These are phyloP conservation scores for Tribolium madens DNA, from an alignment of 1,140 invertebrate species.

Conservation along the genomic window DNA sequence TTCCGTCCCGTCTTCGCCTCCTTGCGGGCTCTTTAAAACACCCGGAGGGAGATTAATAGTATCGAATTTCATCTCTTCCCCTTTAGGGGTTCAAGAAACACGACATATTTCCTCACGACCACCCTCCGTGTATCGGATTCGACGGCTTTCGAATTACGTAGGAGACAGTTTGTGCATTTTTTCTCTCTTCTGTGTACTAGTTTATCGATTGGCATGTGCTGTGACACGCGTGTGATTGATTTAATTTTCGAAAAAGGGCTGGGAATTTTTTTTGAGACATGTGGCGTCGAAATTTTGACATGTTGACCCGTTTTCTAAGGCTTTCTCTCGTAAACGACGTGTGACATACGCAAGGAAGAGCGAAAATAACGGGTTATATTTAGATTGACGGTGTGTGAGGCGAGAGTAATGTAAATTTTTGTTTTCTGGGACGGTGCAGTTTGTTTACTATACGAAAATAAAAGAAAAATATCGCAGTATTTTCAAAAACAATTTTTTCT, in stretches of 20 bases:
- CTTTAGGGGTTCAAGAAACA: conserved; percentile 3
- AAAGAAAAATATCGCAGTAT: no score
- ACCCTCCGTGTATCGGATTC: conserved; percentile 7
- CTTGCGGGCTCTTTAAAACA: neutral
- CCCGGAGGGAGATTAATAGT: conserved; percentile 23
- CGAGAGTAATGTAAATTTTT: neutral
- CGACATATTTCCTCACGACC: conserved; percentile 10
- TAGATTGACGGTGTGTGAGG: conserved; percentile 5
- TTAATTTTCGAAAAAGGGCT: conserved; percentile 17
- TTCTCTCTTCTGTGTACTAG: neutral
- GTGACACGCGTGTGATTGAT: conserved; percentile 6
- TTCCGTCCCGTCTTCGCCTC: neutral
- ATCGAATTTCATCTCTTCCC: conserved; percentile 7
- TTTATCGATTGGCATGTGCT: neutral
- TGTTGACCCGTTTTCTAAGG: neutral
- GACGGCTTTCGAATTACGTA: neutral
- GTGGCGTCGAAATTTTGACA: neutral
- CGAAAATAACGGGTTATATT: conserved; percentile 26
- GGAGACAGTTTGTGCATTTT: neutral
- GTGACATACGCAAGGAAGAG: conserved; percentile 7
- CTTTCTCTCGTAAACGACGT: neutral
- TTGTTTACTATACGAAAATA: neutral
- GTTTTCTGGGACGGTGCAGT: neutral
- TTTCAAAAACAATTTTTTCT: no score
- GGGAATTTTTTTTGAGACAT: neutral